Evolutionary conservation across 2,113 vertebrate genomes (phyloP).

Genomic region (Excalfactoria chinensis): DNA sequence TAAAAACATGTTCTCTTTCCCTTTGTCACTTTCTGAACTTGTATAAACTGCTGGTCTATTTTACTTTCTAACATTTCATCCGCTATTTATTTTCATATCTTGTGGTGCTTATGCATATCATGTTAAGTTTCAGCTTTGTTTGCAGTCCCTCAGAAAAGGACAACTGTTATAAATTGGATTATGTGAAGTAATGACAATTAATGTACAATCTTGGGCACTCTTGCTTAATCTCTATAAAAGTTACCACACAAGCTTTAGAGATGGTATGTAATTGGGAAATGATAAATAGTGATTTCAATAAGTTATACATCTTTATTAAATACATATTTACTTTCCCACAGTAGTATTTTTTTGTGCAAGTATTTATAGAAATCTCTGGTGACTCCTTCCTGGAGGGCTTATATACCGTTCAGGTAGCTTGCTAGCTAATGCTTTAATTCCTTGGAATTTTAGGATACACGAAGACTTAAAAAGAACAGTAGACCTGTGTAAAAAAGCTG

Average conservation of each 20-base stretch:
- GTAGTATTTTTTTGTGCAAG: background rate
- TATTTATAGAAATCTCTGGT: background rate
- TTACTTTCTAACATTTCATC: background rate
- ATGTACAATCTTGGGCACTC: background rate
- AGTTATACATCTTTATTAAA: background rate
- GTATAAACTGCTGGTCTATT: background rate
- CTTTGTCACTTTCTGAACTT: background rate
- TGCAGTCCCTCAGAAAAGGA: background rate
- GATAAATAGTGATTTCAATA: background rate
- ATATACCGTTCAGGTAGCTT: background rate
- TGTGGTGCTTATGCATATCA: background rate
- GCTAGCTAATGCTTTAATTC: background rate
- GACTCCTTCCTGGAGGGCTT: background rate
- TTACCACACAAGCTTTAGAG: background rate
- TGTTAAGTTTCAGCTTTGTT: background rate
- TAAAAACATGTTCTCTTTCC: background rate
- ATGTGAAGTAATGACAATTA: background rate
- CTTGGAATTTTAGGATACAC: constrained; percentile 86
- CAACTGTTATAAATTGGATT: background rate
- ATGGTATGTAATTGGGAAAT: background rate
- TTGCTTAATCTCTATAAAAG: background rate
- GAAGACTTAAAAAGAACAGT: constrained; percentile 89
- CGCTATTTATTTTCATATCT: background rate
- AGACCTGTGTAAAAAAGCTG: constrained; percentile 94
- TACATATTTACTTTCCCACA: background rate